phyloP scores from a whole-genome alignment of 2,888 invertebrate genomes.

The Thymelicus acteon region DNA sequence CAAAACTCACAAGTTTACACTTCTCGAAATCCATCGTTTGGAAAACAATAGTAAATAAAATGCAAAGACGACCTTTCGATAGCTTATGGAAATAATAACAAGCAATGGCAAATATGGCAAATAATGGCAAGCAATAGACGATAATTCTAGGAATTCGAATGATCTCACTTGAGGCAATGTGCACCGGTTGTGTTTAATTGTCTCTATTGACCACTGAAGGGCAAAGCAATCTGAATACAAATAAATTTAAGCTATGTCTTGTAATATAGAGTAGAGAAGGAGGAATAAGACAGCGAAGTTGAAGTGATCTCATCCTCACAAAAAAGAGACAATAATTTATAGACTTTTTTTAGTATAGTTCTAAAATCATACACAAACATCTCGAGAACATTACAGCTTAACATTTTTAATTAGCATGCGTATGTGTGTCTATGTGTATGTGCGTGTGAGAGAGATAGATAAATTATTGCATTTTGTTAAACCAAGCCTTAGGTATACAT shows the following conservation, averaged over 20 bases:
- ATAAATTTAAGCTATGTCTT: constrained; percentile 7
- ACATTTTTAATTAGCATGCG: too few relatives aligned
- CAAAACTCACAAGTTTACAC: background rate
- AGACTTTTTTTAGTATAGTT: too few relatives aligned
- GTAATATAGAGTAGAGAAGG: background rate
- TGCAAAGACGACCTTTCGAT: background rate
- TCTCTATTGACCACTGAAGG: constrained; percentile 44
- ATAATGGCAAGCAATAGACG: constrained; percentile 2
- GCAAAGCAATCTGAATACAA: constrained; percentile 36
- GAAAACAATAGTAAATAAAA: background rate
- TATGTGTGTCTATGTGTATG: too few relatives aligned
- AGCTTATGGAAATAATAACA: constrained; percentile 1
- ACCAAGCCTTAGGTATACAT: too few relatives aligned
- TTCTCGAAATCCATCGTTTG: background rate
- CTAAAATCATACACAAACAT: too few relatives aligned
- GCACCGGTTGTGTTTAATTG: constrained; percentile 45
- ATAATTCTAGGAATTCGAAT: constrained; percentile 41
- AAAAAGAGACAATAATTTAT: too few relatives aligned
- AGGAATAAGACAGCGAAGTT: background rate
- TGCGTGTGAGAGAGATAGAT: too few relatives aligned
- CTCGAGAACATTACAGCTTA: too few relatives aligned
- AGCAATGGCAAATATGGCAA: too few relatives aligned
- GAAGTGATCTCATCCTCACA: too few relatives aligned
- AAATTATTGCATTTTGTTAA: too few relatives aligned
- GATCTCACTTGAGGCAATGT: constrained; percentile 47